Evolutionary conservation across 23 tunicate species (phyloP).

Genomic region (Trididemnum miniatum): DNA sequence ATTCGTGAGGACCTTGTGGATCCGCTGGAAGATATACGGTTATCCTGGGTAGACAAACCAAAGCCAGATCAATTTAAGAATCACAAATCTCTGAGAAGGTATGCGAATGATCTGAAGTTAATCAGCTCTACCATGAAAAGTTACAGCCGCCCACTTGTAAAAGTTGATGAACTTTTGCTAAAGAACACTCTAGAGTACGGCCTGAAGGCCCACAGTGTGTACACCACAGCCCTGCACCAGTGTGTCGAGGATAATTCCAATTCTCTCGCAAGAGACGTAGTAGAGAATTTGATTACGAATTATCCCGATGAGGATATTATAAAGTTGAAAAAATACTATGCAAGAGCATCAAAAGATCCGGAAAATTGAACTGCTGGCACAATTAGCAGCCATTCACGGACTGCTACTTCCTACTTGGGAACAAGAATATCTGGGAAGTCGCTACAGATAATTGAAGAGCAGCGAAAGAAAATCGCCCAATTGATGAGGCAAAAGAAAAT

Average conservation of each 20-base stretch:
- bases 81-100: background rate
- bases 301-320: background rate
- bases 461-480: constrained; percentile 7
- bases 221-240: background rate
- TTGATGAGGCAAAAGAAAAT: background rate
- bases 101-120: background rate
- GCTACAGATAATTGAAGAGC: constrained; percentile 2
- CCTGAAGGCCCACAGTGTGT: background rate
- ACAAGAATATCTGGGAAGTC: background rate
- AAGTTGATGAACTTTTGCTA: background rate
- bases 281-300: background rate
- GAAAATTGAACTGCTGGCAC: constrained; percentile 4
- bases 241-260: background rate
- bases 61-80: background rate
- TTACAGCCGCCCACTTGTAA: background rate
- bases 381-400: background rate
- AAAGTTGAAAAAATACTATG: background rate
- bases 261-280: constrained; percentile 12
- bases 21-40: background rate
- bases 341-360: constrained; percentile 1
- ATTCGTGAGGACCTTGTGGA: no score
- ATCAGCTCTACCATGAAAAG: background rate
- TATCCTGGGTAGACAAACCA: background rate
- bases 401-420: background rate
- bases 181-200: background rate